phyloP scores from a whole-genome alignment of 1,140 invertebrate species.

The Diorhabda sublineata region DNA sequence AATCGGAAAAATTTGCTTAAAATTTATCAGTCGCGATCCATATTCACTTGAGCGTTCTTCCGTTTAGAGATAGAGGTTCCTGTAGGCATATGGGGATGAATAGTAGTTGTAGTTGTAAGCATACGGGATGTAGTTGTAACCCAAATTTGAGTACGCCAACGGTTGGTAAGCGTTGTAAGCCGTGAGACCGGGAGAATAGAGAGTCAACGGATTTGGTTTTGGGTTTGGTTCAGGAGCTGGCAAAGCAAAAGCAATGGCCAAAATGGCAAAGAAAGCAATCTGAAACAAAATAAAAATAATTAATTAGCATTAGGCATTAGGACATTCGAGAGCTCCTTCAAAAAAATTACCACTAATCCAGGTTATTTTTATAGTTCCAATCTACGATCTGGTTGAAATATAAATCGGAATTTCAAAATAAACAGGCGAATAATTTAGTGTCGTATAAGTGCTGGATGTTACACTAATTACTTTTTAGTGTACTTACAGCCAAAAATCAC shows the following conservation, averaged over 20 bases:
- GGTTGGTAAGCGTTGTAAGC: conserved; percentile 13
- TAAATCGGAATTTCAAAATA: no score
- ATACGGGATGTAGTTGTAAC: conserved; percentile 16
- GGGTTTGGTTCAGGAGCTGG: conserved; percentile 18
- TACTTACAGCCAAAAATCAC: no score
- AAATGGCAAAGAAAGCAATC: conserved; percentile 24
- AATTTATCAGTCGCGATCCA: conserved; percentile 15
- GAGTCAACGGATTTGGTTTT: conserved; percentile 5
- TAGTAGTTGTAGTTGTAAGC: conserved; percentile 18
- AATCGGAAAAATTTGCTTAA: conserved; percentile 15
- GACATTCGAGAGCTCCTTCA: no score
- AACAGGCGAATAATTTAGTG: no score
- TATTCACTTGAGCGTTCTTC: conserved; percentile 6
- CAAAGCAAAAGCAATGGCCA: conserved; percentile 21
- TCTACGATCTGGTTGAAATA: no score
- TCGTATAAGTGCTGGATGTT: no score
- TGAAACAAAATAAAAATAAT: conserved; percentile 8
- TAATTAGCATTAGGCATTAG: background rate
- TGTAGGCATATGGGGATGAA: conserved; percentile 11
- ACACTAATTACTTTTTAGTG: no score
- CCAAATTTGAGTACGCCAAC: conserved; percentile 11
- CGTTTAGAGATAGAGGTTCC: conserved; percentile 6
- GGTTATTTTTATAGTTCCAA: no score
- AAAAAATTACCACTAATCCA: no score
- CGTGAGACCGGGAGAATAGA: background rate